Base-by-base conservation (phyloP, 2,113 vertebrate species). In the Malaclemys terrapin region DNA sequence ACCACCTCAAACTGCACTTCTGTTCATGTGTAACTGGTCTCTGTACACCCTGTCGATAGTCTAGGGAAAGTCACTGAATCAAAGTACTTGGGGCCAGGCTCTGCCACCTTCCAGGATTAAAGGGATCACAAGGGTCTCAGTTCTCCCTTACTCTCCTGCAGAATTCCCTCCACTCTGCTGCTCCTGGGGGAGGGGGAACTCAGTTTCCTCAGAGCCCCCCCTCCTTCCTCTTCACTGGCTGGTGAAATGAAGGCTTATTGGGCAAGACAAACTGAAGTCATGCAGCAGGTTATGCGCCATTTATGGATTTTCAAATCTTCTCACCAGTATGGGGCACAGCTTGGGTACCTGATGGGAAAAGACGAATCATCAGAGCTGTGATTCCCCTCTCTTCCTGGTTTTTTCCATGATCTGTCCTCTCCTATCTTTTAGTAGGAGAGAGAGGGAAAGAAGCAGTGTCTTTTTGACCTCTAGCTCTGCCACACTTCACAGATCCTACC, bases 301-400 rank as follows among this genome's bases (percentile, higher is more conserved):
- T 0, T 27, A 45, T 69, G 22, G 9, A 17, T 31, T 24, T 62
- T 84, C 54, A 82, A 45, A 38, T 76, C 72, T 89, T 94, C 42
- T 25, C 20, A 88, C 78, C 89, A 82, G 89, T 80, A 94, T 69
- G 17, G 89, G 93, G 47, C 85, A 90, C 82, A 89, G 8, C 1
- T 8, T 4, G 81, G 80, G 89, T 17, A 5, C 8, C 45, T 25
- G 14, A 82, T 59, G 59, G 53, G 13, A 82, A 49, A 78, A 82
- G 35, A 75, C 4, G 11, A 76, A 24, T 76, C 62, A n/a, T n/a
- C 38, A 45, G 45, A 45, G 24, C 24, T 76, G 72, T 20, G 24
- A 25, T 76, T 38, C 38, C 35, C 42, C 22, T 6, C 22, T 12
- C 19, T 42, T 10, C 69, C 17, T 11, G 20, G 2, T 75, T 75